Base-by-base conservation (phyloP, 1,140 invertebrate genomes). In the Drosophila lini region DNA sequence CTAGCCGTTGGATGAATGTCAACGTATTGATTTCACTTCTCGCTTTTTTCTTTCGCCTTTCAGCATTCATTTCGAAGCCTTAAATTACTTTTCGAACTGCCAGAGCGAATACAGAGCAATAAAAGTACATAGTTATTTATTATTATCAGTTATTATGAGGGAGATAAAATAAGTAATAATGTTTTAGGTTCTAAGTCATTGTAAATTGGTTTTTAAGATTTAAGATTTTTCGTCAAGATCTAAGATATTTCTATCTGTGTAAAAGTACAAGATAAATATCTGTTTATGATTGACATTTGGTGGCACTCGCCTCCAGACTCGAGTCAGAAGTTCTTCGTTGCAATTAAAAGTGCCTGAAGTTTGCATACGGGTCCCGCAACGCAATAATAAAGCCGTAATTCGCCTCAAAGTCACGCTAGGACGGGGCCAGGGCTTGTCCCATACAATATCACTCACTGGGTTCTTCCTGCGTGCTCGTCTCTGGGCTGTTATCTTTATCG, bases 1-100 rank as follows among this genome's bases (percentile, higher is more conserved):
- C 84, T 89, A 84, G 84, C 83, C 80, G 47, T 69, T 74, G 69
- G 69, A 64, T 89, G 84, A 80, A 89, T 84, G 79, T 85, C 82
- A 64, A 62, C 53, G 79, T 81, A 89, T 89, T 75, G 84, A 86
- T 86, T 82, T 82, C 64, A 55, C 38, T 67, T 50, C 47, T 31
- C 67, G 40, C 25, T 69, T 62, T 32, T 63, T 65, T 59, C 53
- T 71, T 50, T 65, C 16, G 38, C 64, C 41, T 62, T 59, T 19
- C 42, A 64, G 56, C 57, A 71, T 34, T 57, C 44, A 41, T 50
- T 80, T 64, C 48, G 69, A 28, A 22, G 71, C 67, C 74, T 84
- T 60, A 89, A 89, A 89, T 88, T 78, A 86, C 76, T 83, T 88
- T 89, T 61, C 50, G 61, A 89, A 78, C 68, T 78, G 73, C 11